Conservation (phyloP, 1,140 invertebrate genomes). For the Papilio glaucus region DNA sequence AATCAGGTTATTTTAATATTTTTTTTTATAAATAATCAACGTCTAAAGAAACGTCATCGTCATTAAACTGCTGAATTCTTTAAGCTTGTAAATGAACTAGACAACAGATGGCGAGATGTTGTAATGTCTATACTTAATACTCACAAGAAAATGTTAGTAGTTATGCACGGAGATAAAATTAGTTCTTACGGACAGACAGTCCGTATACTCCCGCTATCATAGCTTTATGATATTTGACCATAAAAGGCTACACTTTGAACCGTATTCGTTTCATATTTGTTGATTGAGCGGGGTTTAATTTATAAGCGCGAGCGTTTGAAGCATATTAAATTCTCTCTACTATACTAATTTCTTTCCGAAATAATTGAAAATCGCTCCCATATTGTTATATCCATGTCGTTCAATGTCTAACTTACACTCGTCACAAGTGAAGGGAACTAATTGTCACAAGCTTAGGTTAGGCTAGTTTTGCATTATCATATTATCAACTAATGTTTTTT, state of each 20-base stretch:
- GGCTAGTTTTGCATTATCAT: too few relatives aligned
- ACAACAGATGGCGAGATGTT: not conserved
- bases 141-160: not conserved
- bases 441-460: too few relatives aligned
- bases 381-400: too few relatives aligned
- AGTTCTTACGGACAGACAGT: slow-evolving; percentile 23
- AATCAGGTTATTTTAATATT: too few relatives aligned
- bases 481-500: too few relatives aligned
- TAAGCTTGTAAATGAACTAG: not conserved
- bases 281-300: slow-evolving; percentile 4
- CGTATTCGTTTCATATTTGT: slow-evolving; percentile 47
- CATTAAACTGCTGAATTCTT: too few relatives aligned
- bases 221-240: slow-evolving; percentile 47
- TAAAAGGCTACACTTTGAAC: slow-evolving; percentile 46
- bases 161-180: not conserved
- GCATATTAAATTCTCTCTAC: too few relatives aligned
- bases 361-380: too few relatives aligned
- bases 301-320: not conserved
- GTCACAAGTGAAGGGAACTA: too few relatives aligned
- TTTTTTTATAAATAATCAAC: too few relatives aligned
- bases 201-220: slow-evolving; percentile 34
- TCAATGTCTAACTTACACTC: too few relatives aligned
- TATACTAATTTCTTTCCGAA: too few relatives aligned
- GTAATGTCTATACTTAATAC: not conserved
- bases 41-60: not conserved